Base-by-base conservation (phyloP, 1,140 invertebrate genomes). In the Conopomorpha cramerella region DNA sequence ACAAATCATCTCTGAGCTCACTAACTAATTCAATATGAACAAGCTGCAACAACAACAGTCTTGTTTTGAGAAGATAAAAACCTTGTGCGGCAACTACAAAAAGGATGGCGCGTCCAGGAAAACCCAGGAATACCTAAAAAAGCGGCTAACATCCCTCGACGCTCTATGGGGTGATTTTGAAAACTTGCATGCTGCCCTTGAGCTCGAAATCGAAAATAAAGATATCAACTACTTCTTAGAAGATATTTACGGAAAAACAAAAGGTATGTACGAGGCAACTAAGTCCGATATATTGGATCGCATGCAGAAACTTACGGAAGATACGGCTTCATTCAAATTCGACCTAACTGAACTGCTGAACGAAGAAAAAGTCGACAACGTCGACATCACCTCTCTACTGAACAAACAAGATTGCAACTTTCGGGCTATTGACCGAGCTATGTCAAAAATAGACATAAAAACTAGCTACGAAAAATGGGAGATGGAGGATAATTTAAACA, bases 351-450 rank as follows among this genome's bases (percentile, higher is more conserved):
- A 16, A 7, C 11, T 36, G 10, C 3, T 28, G 12, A 27, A 29
- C 7, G 26, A 36, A 16, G 13, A 11, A 10, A n/a, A 11, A 16
- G 16, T 10, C 16, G 10, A 8, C 15, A 11, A 11, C 15, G 7
- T 36, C 16, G 18, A 14, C 3, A 2, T n/a, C n/a, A n/a, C n/a
- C n/a, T n/a, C 14, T 6, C 27, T 36, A 29, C 34, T 36, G 3
- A 17, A 17, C 10, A 36, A 36, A 14, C 34, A 36, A 17, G 34
- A 28, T n/a, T 29, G 34, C 11, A 36, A 36, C 27, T 36, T 36
- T 11, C 16, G 19, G 13, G 34, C 34, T 2, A 16, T 36, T n/a
- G 27, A 28, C 11, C 14, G 34, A 4, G 27, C 26, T 2, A 30
- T 36, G 34, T 36, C 34, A 0, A 36, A 30, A 28, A 36, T 36